Evolutionary conservation across 1,140 invertebrate species (phyloP), one percentile per base, ranked within the genome.

Genomic region (Myzus persicae): DNA sequence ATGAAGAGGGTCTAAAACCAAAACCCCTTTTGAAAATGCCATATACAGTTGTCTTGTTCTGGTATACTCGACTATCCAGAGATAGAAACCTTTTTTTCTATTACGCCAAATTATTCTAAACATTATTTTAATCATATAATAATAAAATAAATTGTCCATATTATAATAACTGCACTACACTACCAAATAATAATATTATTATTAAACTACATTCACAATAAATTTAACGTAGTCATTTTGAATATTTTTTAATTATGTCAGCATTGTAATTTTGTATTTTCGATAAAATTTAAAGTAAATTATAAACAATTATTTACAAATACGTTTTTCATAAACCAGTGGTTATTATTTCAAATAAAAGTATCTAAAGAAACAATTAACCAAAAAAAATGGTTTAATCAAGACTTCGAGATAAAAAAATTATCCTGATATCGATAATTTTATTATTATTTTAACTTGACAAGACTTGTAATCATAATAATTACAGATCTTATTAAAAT

Each of bases 21-120:
- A 36, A n/a, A 38, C n/a, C 87, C 8, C 24, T 89, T 89, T 89
- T 89, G 48, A 89, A 54, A 36, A 89, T 89, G 46, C 88, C 88
- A 89, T 11, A 89, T 24, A 54, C 88, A 89, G 88, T 89, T 54
- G 31, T 36, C 88, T 51, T 51, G 46, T 89, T 89, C 9, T 54
- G 3, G 11, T 51, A 54, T 40, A 89, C 88, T 89, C 18, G 26
- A 54, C 46, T 54, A 89, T 89, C 84, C 14, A 22, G 36, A 89
- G 88, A 89, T 22, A n/a, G 8, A 89, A 54, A 51, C 36, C 36
- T 54, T 89, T 89, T 38, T 89, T 40, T 54, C n/a, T 36, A 54
- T 54, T 38, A 40, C 54, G 40, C 24, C 1, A 40, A 89, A 89
- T 51, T 38, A 1, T 26, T 44, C 31, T 48, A n/a, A 11, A 22